Evolutionary conservation across 2,888 invertebrate species (phyloP).

Genomic region (Bembecia ichneumoniformis): DNA sequence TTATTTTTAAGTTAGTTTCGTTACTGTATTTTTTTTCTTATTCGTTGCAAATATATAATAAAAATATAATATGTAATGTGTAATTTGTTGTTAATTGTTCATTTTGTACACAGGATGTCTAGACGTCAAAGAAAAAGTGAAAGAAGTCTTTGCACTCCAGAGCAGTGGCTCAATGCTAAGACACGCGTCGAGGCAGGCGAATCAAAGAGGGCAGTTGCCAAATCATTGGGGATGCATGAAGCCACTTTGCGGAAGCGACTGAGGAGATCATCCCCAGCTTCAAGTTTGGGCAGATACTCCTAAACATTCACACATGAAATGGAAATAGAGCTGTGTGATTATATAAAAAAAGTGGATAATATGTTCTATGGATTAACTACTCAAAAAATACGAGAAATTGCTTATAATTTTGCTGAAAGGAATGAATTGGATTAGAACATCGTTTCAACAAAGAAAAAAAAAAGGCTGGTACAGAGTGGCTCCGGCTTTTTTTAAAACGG

Average conservation of each 20-base stretch:
- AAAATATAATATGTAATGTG: not conserved
- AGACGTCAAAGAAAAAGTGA: constrained; percentile 7
- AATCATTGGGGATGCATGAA: constrained; percentile 7
- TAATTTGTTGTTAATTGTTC: constrained; percentile 1
- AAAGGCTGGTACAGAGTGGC: constrained; percentile 5
- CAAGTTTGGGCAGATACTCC: constrained; percentile 7
- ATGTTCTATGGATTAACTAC: constrained; percentile 6
- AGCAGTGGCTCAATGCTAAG: constrained; percentile 7
- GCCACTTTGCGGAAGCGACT: constrained; percentile 6
- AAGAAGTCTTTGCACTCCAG: constrained; percentile 7
- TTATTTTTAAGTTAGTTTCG: no score
- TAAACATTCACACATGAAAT: constrained; percentile 3
- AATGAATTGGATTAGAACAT: constrained; percentile 6
- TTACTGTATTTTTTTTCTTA: not conserved
- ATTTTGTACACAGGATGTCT: constrained; percentile 3
- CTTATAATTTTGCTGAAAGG: constrained; percentile 5
- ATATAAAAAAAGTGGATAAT: constrained; percentile 6
- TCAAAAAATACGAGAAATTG: constrained; percentile 7
- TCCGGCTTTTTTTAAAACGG: constrained; percentile 5
- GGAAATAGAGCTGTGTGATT: constrained; percentile 5
- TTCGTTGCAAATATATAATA: not conserved
- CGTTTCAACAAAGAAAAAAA: constrained; percentile 4
- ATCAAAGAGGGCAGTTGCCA: constrained; percentile 8
- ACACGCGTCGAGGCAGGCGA: constrained; percentile 7
- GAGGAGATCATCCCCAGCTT: constrained; percentile 5